Conservation (phyloP, 2,888 invertebrate species). For the Ypsolopha scabrella region DNA sequence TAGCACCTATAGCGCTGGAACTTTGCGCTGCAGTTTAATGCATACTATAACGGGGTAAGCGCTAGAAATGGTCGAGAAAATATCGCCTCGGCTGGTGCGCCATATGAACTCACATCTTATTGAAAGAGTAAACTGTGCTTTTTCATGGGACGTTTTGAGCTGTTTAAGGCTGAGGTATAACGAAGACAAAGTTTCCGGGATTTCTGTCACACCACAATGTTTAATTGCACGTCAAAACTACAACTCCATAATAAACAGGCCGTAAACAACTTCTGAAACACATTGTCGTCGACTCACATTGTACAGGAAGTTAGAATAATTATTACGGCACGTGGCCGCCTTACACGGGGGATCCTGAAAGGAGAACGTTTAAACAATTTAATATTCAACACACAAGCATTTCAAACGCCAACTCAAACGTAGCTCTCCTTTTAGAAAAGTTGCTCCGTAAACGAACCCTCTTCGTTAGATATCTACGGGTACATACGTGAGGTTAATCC, state of each 20-base stretch:
- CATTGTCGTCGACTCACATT: constrained; percentile 21
- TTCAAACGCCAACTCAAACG: constrained; percentile 64
- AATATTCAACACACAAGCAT: constrained; percentile 67
- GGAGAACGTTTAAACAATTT: constrained; percentile 66
- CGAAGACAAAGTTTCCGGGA: constrained; percentile 39
- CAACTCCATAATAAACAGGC: constrained; percentile 11
- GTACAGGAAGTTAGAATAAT: constrained; percentile 53
- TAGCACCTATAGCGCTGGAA: constrained; percentile 40
- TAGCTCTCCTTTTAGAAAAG: constrained; percentile 61
- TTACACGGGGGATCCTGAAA: constrained; percentile 45
- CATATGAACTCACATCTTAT: constrained; percentile 50
- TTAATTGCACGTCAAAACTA: constrained; percentile 31
- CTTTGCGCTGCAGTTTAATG: constrained; percentile 62
- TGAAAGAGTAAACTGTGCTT: constrained; percentile 67
- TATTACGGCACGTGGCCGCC: constrained; percentile 47
- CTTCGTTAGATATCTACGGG: constrained; percentile 64
- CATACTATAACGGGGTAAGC: constrained; percentile 64
- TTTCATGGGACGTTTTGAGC: constrained; percentile 53
- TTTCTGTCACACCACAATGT: constrained; percentile 36
- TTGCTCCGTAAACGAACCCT: constrained; percentile 61
- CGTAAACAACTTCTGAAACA: constrained; percentile 1
- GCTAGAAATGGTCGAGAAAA: constrained; percentile 56
- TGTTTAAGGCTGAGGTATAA: constrained; percentile 48
- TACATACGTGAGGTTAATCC: constrained; percentile 66
- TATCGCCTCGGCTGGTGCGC: constrained; percentile 39